Evolutionary conservation across 2,797 vertebrate genomes (phyloP).

Genomic region (Nyctibius grandis): DNA sequence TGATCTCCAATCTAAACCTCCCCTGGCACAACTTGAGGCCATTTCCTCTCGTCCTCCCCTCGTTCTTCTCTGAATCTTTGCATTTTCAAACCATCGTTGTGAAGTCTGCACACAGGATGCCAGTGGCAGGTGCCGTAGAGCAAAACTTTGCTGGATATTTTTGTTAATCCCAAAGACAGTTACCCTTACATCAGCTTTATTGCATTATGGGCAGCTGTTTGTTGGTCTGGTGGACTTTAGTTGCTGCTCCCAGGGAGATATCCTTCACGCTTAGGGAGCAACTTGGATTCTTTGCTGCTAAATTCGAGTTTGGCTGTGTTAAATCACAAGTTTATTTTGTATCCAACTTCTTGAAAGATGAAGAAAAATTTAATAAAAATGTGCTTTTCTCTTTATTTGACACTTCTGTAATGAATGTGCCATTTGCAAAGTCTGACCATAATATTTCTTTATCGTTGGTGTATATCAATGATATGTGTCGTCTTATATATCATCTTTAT

Average conservation of each 20-base stretch:
- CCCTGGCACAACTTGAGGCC: too few relatives aligned
- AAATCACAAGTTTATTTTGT: background rate
- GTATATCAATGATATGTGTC: rapidly evolving
- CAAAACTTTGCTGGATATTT: background rate
- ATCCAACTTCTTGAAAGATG: background rate
- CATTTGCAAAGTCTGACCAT: background rate
- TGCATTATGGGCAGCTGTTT: background rate
- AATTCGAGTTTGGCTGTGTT: background rate
- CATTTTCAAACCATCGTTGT: background rate
- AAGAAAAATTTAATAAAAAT: background rate
- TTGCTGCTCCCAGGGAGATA: background rate
- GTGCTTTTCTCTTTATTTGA: background rate
- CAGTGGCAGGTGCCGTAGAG: background rate
- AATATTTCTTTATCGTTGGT: background rate
- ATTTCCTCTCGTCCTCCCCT: too few relatives aligned
- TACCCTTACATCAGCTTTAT: background rate
- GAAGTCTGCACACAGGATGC: background rate
- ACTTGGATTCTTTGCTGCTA: background rate
- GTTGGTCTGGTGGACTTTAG: background rate
- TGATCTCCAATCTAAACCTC: too few relatives aligned
- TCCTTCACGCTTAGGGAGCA: background rate
- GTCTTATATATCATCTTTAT: background rate
- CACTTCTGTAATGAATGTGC: background rate
- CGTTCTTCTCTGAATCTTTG: background rate
- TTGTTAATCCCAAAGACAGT: background rate